Evolutionary conservation across 2,888 invertebrate species (phyloP).

Genomic region (Endotricha flammealis): DNA sequence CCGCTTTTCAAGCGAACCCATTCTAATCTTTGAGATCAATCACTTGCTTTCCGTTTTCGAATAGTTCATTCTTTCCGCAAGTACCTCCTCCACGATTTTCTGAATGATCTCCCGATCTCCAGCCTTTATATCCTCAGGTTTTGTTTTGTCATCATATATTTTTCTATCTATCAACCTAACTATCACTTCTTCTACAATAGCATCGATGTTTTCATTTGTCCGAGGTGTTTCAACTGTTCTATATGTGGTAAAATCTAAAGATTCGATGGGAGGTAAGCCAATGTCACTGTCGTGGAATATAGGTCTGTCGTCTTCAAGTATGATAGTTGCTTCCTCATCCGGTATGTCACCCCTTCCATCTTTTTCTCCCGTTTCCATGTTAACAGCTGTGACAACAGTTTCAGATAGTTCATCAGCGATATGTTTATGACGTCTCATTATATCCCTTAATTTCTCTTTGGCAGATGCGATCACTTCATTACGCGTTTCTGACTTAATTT

Average conservation of each 20-base stretch:
- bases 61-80: constrained; percentile 61
- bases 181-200: constrained; percentile 71
- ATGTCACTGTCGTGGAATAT: not conserved
- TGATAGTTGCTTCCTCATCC: constrained; percentile 27
- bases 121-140: constrained; percentile 63
- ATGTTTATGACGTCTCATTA: constrained; percentile 70
- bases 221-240: constrained; percentile 27
- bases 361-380: constrained; percentile 28
- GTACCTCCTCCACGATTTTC: constrained; percentile 69
- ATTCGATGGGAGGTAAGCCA: constrained; percentile 9
- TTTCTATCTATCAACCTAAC: constrained; percentile 67
- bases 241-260: constrained; percentile 16
- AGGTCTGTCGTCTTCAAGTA: constrained; percentile 4
- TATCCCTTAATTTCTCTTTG: constrained; percentile 69
- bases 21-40: constrained; percentile 12
- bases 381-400: constrained; percentile 30
- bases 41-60: constrained; percentile 37
- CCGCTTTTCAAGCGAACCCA: not conserved
- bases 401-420: constrained; percentile 55
- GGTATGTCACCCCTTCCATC: constrained; percentile 56
- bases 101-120: constrained; percentile 66
- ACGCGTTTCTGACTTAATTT: constrained; percentile 68
- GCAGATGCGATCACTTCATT: constrained; percentile 70
- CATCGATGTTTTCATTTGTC: constrained; percentile 58
- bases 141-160: constrained; percentile 72